Percentiles rank a stretch among this genome's conserved stretches.
Conservation (phyloP, 2,113 vertebrate genomes). For the Aspiorhynchus laticeps region DNA sequence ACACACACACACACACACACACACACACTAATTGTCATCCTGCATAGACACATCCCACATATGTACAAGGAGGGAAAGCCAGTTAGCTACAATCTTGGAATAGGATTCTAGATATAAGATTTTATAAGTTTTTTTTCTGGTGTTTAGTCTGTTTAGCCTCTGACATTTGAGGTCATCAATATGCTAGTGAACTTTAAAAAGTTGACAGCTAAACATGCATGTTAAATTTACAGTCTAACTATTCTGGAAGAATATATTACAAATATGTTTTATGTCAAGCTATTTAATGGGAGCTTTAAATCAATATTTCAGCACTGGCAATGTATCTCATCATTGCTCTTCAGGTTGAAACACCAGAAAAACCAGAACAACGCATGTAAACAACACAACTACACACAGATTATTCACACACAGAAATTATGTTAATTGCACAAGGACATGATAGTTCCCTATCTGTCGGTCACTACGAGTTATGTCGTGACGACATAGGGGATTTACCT, state of each 20-base stretch:
- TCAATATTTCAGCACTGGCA: conserved; percentile 2
- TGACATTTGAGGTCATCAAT: not conserved
- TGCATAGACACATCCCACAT: not conserved
- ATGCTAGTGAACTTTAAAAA: not conserved
- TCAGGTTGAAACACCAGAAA: not conserved
- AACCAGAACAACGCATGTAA: not conserved
- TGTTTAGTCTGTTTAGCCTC: not conserved
- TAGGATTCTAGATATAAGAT: not conserved
- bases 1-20: not conserved
- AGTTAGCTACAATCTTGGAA: not conserved
- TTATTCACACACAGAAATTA: not conserved
- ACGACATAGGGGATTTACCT: too few species aligned
- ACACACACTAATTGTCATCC: not conserved
- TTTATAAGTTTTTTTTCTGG: too few species aligned
- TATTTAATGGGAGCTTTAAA: not conserved
- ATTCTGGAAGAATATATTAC: not conserved
- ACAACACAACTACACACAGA: not conserved
- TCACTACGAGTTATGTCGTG: too few species aligned
- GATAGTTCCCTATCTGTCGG: too few species aligned
- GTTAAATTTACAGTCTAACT: not conserved
- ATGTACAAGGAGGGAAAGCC: not conserved
- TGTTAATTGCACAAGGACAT: not conserved
- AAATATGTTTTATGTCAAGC: not conserved
- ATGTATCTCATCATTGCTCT: not conserved
- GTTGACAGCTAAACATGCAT: not conserved